Evolutionary conservation across 2,797 vertebrate genomes (phyloP), one percentile per base, ranked within the genome.

Genomic region (Anguilla anguilla): DNA sequence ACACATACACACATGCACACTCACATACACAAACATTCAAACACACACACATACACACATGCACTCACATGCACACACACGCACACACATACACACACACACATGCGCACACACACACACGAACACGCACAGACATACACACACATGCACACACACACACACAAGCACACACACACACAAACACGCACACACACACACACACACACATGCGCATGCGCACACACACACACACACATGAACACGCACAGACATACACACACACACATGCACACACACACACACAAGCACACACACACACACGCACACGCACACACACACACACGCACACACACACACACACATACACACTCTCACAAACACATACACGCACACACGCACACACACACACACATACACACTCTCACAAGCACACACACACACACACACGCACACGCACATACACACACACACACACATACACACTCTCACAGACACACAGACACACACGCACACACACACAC

Each of bases 141-240:
- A 13, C n/a, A n/a, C n/a, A n/a, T n/a, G n/a, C n/a, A 31, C 31
- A 9, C 7, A 6, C 28, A 6, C 28, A 13, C 74, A 79, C 35
- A 43, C 15, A 79, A 0, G 1, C 53, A 67, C 35, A 61, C 84
- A 85, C 84, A 85, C 31, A 64, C 55, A 22, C 55, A 85, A 31
- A 64, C 28, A 35, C 6, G 46, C 17, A 6, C 35, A n/a, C 31
- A 89, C 92, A 93, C 90, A 97, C 97, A n/a, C n/a, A n/a, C n/a
- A n/a, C n/a, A n/a, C n/a, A n/a, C n/a, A n/a, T n/a, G n/a, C n/a
- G n/a, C n/a, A n/a, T n/a, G n/a, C n/a, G 25, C 61, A 64, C 4
- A 19, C 59, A 61, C 59, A 61, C 59, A 61, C 59, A 25, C 6
- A 13, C 67, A 72, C 67, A 72, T n/a, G 0, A 31, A 53, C 51